Base-by-base conservation (phyloP, 2,113 vertebrate species). In the Dipodomys merriami region DNA sequence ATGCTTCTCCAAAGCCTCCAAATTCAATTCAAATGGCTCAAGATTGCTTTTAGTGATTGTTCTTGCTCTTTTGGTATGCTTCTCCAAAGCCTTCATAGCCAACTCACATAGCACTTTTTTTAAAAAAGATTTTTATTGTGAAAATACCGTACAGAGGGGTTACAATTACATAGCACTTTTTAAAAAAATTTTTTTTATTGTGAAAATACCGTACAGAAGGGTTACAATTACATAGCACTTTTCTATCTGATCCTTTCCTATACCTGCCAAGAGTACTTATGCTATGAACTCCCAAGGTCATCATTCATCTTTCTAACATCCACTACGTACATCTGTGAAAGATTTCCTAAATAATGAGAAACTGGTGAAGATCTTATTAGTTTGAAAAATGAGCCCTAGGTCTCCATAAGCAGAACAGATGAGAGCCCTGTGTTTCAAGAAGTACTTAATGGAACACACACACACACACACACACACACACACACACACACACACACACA, bases 311-410 rank as follows among this genome's bases (percentile, higher is more conserved):
- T 87, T 57, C 39, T 90, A 22, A 67, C 6, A 91, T 67, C 27
- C 9, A 33, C 25, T 60, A 49, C 25, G 68, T 3, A 76, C 35
- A 60, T 92, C 19, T 16, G 1, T 20, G 25, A 81, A 86, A 80
- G 25, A 71, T 67, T 62, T 89, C 67, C 7, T 68, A 44, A 95
- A 91, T 29, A 78, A 84, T 44, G 6, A 13, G 49, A 16, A 64
- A 7, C 20, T 25, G 27, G 18, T 65, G 49, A 68, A 5, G 5
- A 89, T 12, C 0, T 16, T 80, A 53, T 46, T 1, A 19, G 49
- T 87, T 92, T 88, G 80, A 71, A 80, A 86, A 25, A 15, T 44
- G n/a, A 95, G 83, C 8, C 29, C 53, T 35, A 49, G 64, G 72
- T 7, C 2, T 8, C n/a, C 22, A 65, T 79, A 39, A 76, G 7